phyloP scores from a whole-genome alignment of 2,797 vertebrate species.

The Simalia tracyae region DNA sequence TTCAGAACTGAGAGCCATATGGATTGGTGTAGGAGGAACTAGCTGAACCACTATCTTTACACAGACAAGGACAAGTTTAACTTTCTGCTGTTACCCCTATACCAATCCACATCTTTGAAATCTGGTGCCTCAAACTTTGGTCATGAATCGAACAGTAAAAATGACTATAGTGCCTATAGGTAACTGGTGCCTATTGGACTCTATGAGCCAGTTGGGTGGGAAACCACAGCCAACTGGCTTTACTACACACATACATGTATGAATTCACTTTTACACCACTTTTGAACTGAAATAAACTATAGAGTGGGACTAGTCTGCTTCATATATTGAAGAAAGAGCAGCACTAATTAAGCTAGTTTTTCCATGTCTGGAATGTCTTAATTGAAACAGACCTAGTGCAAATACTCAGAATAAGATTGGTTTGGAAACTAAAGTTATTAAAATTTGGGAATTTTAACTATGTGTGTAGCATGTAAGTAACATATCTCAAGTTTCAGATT shows the following conservation, averaged over 20 bases:
- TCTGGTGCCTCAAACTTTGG: slow-evolving; percentile 22
- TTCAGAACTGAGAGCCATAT: slow-evolving; percentile 66
- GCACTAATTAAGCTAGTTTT: neutral
- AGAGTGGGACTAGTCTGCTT: neutral
- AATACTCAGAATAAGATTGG: neutral
- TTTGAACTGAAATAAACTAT: slow-evolving; percentile 32
- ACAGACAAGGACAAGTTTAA: slow-evolving; percentile 84
- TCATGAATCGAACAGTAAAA: neutral
- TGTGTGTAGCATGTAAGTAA: neutral
- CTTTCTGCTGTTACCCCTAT: slow-evolving; percentile 83
- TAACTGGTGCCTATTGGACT: neutral
- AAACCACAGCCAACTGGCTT: neutral
- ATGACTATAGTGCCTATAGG: neutral
- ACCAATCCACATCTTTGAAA: slow-evolving; percentile 76
- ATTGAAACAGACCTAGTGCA: neutral
- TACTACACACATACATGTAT: slow-evolving; percentile 38
- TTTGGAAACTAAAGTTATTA: slow-evolving; percentile 19
- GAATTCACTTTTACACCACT: slow-evolving; percentile 35
- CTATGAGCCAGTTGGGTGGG: neutral
- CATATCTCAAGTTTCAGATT: neutral
- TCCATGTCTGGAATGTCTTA: slow-evolving; percentile 10
- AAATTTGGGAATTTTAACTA: neutral
- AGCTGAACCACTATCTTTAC: slow-evolving; percentile 79
- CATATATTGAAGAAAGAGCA: neutral
- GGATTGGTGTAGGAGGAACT: slow-evolving; percentile 82